These are phyloP conservation scores for Pantelozetes paolii DNA, from an alignment of 2,888 invertebrate genomes.

Conservation along the genomic window DNA sequence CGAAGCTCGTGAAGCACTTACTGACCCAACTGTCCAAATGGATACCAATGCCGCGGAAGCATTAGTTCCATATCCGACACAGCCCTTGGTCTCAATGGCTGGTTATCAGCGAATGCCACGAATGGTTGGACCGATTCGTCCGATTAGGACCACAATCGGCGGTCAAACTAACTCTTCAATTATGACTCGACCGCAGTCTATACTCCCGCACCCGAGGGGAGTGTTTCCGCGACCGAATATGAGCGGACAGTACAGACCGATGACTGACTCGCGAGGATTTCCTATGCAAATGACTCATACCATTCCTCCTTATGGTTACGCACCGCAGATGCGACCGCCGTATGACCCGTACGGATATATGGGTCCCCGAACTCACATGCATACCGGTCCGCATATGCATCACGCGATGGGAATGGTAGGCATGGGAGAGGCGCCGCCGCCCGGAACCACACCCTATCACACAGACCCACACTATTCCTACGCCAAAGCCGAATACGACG, in stretches of 20 bases:
- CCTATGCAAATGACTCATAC: slow-evolving; percentile 23
- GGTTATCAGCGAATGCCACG: background rate
- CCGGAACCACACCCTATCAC: background rate
- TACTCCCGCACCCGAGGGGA: background rate
- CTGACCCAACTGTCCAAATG: background rate
- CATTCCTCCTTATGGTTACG: slow-evolving; percentile 22
- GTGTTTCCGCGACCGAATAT: slow-evolving; percentile 6
- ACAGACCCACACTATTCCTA: background rate
- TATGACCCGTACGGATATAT: slow-evolving; percentile 37
- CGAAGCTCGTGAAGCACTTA: background rate
- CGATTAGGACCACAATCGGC: background rate
- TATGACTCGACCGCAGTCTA: slow-evolving; percentile 1
- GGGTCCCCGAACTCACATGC: slow-evolving; percentile 25
- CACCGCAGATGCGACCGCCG: slow-evolving; percentile 22
- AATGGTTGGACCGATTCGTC: slow-evolving; percentile 30
- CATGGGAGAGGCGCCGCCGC: slow-evolving; percentile 17
- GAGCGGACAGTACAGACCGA: slow-evolving; percentile 5
- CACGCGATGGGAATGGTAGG: background rate
- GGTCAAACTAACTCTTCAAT: background rate
- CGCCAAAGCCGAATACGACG: slow-evolving; percentile 18
- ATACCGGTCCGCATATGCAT: slow-evolving; percentile 1
- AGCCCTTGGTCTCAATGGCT: background rate
- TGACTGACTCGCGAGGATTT: slow-evolving; percentile 20
- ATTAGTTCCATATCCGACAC: background rate
- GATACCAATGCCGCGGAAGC: background rate